These are phyloP conservation scores for Crotalus viridis DNA, from an alignment of 2,113 vertebrate genomes.

Conservation along the genomic window DNA sequence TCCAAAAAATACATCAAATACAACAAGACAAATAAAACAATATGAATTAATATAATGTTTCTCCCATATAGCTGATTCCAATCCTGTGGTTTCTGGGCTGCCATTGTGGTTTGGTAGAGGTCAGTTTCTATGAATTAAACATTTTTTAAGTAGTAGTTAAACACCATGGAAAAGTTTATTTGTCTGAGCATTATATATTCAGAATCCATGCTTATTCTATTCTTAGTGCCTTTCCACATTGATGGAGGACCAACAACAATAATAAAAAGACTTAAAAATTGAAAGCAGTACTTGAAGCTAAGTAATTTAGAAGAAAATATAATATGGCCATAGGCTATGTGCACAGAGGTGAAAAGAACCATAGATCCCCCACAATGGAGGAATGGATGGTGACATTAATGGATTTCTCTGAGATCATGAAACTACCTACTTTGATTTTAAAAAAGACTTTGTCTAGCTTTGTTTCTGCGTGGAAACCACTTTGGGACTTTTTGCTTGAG, in stretches of 20 bases:
- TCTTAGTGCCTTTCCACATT: not conserved
- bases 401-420: too few relatives aligned
- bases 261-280: not conserved
- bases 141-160: slow-evolving; percentile 66
- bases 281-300: not conserved
- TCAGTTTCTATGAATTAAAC: slow-evolving; percentile 48
- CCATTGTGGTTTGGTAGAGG: slow-evolving; percentile 68
- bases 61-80: slow-evolving; percentile 49
- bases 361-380: too few relatives aligned
- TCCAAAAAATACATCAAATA: not conserved
- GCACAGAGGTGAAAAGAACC: too few relatives aligned
- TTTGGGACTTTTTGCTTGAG: too few relatives aligned
- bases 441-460: too few relatives aligned
- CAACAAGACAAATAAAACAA: not conserved
- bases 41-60: slow-evolving; percentile 43
- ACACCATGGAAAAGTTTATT: slow-evolving; percentile 33
- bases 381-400: too few relatives aligned
- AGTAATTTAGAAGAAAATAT: not conserved
- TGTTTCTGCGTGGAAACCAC: too few relatives aligned
- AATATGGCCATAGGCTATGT: not conserved
- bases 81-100: slow-evolving; percentile 63
- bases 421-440: too few relatives aligned
- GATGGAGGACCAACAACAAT: not conserved
- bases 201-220: not conserved
- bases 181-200: slow-evolving; percentile 44